These are phyloP conservation scores for Aldabrachelys gigantea DNA, from an alignment of 2,113 vertebrate genomes.

Conservation along the genomic window DNA sequence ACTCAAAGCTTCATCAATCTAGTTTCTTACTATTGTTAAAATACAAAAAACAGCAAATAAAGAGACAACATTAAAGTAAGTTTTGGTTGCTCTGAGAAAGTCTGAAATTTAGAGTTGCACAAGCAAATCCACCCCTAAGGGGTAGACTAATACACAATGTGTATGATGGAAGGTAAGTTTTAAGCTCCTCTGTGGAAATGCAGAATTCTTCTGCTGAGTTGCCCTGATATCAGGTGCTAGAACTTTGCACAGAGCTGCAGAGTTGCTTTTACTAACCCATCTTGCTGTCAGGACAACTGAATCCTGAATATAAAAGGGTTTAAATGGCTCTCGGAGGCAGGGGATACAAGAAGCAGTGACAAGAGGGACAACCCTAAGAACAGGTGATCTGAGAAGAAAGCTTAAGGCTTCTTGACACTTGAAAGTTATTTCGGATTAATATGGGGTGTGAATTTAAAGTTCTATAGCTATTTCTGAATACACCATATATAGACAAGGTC, in stretches of 20 bases:
- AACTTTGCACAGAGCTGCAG: not conserved
- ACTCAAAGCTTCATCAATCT: not conserved
- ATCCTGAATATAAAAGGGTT: not conserved
- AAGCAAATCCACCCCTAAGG: not conserved
- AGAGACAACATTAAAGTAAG: not conserved
- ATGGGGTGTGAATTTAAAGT: not conserved
- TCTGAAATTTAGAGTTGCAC: not conserved
- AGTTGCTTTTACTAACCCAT: not conserved
- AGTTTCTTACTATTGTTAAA: not conserved
- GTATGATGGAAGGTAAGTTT: not conserved
- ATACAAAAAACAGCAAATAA: not conserved
- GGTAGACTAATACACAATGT: not conserved
- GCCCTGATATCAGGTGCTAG: not conserved
- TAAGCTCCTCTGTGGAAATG: not conserved
- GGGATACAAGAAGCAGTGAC: not conserved
- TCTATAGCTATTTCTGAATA: not conserved
- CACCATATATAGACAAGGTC: not conserved
- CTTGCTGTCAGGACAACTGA: not conserved
- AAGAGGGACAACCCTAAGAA: not conserved
- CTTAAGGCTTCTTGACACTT: not conserved
- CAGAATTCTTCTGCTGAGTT: not conserved
- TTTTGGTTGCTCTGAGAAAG: not conserved
- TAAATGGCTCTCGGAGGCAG: not conserved
- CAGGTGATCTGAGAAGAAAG: not conserved
- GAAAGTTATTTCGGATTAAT: not conserved